Conservation (phyloP, 1,140 invertebrate genomes). For the Cardiocondyla obscurior region DNA sequence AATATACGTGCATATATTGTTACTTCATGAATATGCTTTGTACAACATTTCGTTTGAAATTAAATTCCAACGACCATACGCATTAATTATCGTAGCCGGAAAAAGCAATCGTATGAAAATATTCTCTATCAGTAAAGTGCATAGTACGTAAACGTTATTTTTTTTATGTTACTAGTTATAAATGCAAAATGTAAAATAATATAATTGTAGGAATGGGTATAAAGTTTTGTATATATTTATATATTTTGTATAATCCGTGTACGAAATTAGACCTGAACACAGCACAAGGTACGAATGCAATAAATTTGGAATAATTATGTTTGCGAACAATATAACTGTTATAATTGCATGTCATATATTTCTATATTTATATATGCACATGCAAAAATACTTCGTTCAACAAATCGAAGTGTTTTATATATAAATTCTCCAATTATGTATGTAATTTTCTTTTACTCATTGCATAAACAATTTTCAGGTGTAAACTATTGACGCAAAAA, state of each 20-base stretch:
- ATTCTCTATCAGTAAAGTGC: not conserved
- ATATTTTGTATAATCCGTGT: conserved; percentile 13
- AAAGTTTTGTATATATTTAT: conserved; percentile 7
- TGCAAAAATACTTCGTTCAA: not conserved
- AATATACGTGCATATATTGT: not conserved
- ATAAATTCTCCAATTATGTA: not conserved
- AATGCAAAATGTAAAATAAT: not conserved
- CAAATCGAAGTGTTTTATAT: not conserved
- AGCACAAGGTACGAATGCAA: not conserved
- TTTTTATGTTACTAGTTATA: not conserved
- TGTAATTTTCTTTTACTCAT: not conserved
- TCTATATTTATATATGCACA: conserved; percentile 13
- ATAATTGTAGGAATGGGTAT: not conserved
- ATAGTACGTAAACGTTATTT: not conserved
- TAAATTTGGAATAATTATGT: no score
- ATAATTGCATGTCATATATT: not conserved
- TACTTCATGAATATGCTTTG: not conserved
- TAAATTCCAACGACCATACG: not conserved
- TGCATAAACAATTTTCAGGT: no score
- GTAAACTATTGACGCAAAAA: not conserved
- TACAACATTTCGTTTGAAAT: not conserved
- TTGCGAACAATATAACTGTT: not conserved
- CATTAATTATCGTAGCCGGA: not conserved
- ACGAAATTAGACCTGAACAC: not conserved
- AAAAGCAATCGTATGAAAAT: not conserved